Conservation (phyloP, 2,888 invertebrate genomes). For the Cosmorhoe ocellata region DNA sequence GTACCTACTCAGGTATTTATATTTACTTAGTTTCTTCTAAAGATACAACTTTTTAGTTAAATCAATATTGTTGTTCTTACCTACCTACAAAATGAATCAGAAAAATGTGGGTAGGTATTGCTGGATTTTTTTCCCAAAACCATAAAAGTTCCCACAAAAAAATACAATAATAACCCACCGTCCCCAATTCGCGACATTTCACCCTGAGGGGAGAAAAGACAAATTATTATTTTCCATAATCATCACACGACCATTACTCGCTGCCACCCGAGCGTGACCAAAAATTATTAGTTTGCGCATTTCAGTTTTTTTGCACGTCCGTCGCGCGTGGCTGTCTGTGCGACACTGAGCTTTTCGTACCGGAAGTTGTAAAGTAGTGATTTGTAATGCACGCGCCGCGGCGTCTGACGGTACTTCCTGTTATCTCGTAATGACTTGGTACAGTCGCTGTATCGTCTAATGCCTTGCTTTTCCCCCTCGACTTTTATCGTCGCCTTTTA, state of each 20-base stretch:
- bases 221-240: conserved; percentile 80
- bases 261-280: conserved; percentile 65
- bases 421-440: conserved; percentile 66
- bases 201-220: conserved; percentile 60
- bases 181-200: conserved; percentile 41
- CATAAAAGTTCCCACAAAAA: conserved; percentile 46
- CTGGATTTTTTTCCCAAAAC: background rate
- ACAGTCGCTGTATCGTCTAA: conserved; percentile 41
- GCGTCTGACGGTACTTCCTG: conserved; percentile 76
- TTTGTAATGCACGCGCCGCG: conserved; percentile 82
- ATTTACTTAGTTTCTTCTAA: too few relatives aligned
- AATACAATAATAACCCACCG: conserved; percentile 51
- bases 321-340: conserved; percentile 50
- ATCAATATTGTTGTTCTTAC: too few relatives aligned
- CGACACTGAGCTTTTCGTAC: conserved; percentile 55
- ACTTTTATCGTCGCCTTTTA: conserved; percentile 56
- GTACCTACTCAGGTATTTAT: too few relatives aligned
- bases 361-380: conserved; percentile 83
- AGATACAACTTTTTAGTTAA: too few relatives aligned
- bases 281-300: conserved; percentile 66
- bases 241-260: conserved; percentile 75
- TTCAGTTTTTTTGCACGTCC: conserved; percentile 62
- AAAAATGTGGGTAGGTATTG: background rate
- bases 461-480: conserved; percentile 46
- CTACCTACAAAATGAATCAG: too few relatives aligned